Evolutionary conservation across 2,113 vertebrate species (phyloP), one percentile per base, ranked within the genome.

Genomic region (Propithecus coquereli): DNA sequence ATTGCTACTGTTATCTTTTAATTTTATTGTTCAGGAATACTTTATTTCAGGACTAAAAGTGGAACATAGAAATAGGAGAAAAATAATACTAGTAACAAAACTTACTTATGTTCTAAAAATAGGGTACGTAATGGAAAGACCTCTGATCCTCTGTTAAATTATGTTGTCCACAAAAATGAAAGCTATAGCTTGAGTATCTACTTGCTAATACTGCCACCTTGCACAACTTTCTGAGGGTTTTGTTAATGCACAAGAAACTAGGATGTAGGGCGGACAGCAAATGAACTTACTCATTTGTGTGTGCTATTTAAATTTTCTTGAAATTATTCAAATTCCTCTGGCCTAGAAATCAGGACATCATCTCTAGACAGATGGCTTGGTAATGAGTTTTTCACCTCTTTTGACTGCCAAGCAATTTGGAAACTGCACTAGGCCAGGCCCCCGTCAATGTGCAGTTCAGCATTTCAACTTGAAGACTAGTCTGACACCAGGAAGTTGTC

Each of bases 371-470:
- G 97, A 98, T 98, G 97, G 97, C 86, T 95, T 91, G 22, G 57
- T 97, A 97, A 98, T 98, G 97, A 98, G 83, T 93, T 97, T 97
- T 96, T 97, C 91, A 87, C 91, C 85, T 87, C 52, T 59, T 96
- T 94, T 2, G 5, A 79, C 86, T 95, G 96, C 95, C 87, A 96
- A 65, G 94, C 63, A 59, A 22, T 93, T 97, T 97, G 88, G 82
- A 95, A 94, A 89, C 68, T 76, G 74, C 22, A 81, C 5, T 32
- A 70, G 61, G 74, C 81, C 71, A 92, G 93, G 91, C 66, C 91
- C 47, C 77, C 89, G 92, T 96, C 94, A 91, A 59, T 59, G 27
- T 61, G 22, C 43, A 45, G 57, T 87, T 97, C 61, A 14, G 82
- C 34, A 22, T 68, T 80, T 94, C 77, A 96, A 11, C 77, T 90